Evolutionary conservation across 2,888 invertebrate genomes (phyloP), one percentile per base, ranked within the genome.

Genomic region (Listrodromus nycthemerus): DNA sequence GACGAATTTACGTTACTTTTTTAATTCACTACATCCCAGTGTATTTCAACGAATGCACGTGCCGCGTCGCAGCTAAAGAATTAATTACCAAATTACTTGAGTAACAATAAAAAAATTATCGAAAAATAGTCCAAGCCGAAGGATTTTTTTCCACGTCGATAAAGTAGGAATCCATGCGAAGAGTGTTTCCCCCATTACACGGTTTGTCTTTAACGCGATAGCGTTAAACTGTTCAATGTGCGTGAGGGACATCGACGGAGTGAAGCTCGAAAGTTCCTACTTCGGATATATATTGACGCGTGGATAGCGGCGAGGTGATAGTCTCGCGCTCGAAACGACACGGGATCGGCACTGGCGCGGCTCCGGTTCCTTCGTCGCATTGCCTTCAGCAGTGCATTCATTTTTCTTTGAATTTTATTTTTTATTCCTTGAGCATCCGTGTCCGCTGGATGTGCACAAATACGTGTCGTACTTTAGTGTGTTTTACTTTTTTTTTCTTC

Each of bases 261-360:
- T 69, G 41, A 74, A 27, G 21, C 77, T 73, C 69, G 74, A 80
- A 84, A 78, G 84, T 65, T 70, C 76, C 71, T 45, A 69, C 73
- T 70, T 77, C 70, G 77, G 73, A 69, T 85, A 85, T 85, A 86
- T 85, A 86, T 85, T 77, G 84, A 48, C 66, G 80, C 67, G 76
- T 73, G 78, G 73, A 73, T 79, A 80, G 74, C 74, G 63, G 70
- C 83, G 78, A 66, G 81, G 71, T 83, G 81, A 85, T 86, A 86
- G 85, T 85, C 73, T 74, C 71, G 79, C 58, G 63, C 33, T 74
- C 63, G 80, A 82, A 82, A 79, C 85, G 85, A 45, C 61, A 6
- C 48, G 10, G 30, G 63, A 66, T 70, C 37, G 52, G 41, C 70
- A 63, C 37, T 5, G 5, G 27, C 58, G 21, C 24, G 24, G 0